A percentile compares a stretch with the other conserved stretches of the same genome.
phyloP scores from a whole-genome alignment of 2,113 vertebrate genomes.

The Megaptera novaeangliae region DNA sequence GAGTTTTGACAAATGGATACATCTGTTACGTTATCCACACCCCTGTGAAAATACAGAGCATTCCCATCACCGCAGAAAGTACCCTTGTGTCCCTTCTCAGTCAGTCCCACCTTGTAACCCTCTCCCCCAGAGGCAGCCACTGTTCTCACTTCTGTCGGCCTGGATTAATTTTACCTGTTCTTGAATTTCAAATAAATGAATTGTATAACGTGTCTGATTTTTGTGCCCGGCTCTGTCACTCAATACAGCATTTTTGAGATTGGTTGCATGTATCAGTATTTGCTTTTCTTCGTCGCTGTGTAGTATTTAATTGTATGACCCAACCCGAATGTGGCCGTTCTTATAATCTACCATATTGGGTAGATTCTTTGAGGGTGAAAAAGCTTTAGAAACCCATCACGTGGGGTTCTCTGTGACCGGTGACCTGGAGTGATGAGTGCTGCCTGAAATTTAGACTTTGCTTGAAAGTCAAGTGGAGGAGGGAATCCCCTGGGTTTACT shows the following conservation, averaged over 20 bases:
- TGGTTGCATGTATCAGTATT: no score
- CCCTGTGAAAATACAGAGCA: not conserved
- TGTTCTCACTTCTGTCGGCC: not conserved
- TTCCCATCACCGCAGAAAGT: not conserved
- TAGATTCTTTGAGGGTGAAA: not conserved
- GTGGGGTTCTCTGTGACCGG: not conserved
- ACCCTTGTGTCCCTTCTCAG: not conserved
- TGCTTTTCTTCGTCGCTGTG: no score
- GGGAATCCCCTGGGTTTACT: no score
- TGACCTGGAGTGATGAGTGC: not conserved
- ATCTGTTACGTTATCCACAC: not conserved
- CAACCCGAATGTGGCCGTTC: not conserved
- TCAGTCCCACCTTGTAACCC: accelerated
- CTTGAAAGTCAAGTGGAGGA: no score
- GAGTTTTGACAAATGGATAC: not conserved
- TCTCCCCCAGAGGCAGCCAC: not conserved
- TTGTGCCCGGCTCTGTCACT: not conserved
- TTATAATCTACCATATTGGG: not conserved
- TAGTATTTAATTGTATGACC: no score
- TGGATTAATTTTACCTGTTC: not conserved
- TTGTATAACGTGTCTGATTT: not conserved
- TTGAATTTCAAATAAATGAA: not conserved
- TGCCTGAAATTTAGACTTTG: not conserved
- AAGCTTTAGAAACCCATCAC: not conserved
- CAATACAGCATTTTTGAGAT: no score